Evolutionary conservation across 2,797 vertebrate genomes (phyloP).

Genomic region (Sorex maritimensis): DNA sequence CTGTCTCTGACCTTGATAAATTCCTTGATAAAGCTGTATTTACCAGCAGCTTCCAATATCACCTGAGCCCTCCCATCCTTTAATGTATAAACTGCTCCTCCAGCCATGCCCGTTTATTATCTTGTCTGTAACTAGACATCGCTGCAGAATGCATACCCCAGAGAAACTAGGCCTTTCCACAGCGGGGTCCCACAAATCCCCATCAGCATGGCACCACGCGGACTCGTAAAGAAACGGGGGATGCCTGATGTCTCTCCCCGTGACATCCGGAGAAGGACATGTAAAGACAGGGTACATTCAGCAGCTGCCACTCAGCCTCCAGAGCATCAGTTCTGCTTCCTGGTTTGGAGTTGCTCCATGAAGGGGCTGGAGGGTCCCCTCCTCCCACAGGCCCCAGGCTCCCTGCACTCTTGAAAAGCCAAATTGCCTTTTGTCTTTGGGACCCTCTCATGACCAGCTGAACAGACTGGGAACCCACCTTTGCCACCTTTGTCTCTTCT

Average conservation of each 20-base stretch:
- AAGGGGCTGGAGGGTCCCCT: slow-evolving; percentile 73
- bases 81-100: slow-evolving; percentile 88
- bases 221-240: slow-evolving; percentile 88
- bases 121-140: slow-evolving; percentile 89
- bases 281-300: slow-evolving; percentile 87
- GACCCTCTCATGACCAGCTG: slow-evolving; percentile 80
- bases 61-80: slow-evolving; percentile 86
- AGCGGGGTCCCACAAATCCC: slow-evolving; percentile 91
- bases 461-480: slow-evolving; percentile 62
- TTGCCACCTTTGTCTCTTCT: slow-evolving; percentile 5
- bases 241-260: slow-evolving; percentile 89
- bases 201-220: slow-evolving; percentile 89
- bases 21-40: slow-evolving; percentile 89
- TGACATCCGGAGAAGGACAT: slow-evolving; percentile 88
- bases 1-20: slow-evolving; percentile 91
- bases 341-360: slow-evolving; percentile 69
- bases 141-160: slow-evolving; percentile 88
- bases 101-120: slow-evolving; percentile 90
- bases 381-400: slow-evolving; percentile 68
- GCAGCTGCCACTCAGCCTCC: slow-evolving; percentile 83
- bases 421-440: slow-evolving; percentile 82
- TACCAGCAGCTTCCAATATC: slow-evolving; percentile 90
- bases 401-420: slow-evolving; percentile 82
- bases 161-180: slow-evolving; percentile 92
- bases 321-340: slow-evolving; percentile 77